Percentiles rank a stretch among this genome's conserved stretches.
Evolutionary conservation across 2,888 invertebrate genomes (phyloP).

Genomic region (Hirudinaria manillensis): DNA sequence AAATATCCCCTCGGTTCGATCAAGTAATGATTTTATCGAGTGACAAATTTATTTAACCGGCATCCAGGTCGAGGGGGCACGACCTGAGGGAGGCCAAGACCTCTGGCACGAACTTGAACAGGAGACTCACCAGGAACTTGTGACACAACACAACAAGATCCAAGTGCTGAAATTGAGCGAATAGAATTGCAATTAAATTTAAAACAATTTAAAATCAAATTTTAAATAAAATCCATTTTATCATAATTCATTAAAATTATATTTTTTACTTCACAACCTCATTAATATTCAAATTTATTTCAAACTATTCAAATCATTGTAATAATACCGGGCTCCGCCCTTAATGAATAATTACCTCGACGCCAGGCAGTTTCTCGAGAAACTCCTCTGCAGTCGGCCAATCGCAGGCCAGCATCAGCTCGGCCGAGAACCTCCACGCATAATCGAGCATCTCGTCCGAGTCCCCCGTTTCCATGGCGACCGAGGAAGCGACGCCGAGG

Average conservation of each 20-base stretch:
- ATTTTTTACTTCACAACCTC: too few relatives aligned
- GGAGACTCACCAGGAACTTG: not conserved
- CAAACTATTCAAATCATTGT: too few relatives aligned
- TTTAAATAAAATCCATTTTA: not conserved
- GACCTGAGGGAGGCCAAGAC: not conserved
- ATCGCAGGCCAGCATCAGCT: constrained; percentile 44
- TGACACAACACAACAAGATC: not conserved
- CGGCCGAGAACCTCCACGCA: constrained; percentile 45
- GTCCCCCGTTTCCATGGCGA: constrained; percentile 57
- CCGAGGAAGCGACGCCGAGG: constrained; percentile 61
- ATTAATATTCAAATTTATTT: too few relatives aligned
- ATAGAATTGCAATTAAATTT: not conserved
- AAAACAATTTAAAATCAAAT: not conserved
- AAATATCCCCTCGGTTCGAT: too few relatives aligned
- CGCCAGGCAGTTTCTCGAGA: constrained; percentile 27
- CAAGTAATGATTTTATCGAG: too few relatives aligned
- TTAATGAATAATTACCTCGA: not conserved
- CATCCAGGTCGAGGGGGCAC: too few relatives aligned
- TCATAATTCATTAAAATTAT: too few relatives aligned
- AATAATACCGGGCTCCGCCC: too few relatives aligned
- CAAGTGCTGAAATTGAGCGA: not conserved
- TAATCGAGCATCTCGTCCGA: constrained; percentile 45
- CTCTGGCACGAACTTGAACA: not conserved
- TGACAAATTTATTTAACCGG: too few relatives aligned
- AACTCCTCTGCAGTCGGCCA: constrained; percentile 46